Percentiles rank a stretch among this genome's conserved stretches.
These are phyloP conservation scores for Aphaenogaster rudis DNA, from an alignment of 1,140 invertebrate genomes.

Conservation along the genomic window DNA sequence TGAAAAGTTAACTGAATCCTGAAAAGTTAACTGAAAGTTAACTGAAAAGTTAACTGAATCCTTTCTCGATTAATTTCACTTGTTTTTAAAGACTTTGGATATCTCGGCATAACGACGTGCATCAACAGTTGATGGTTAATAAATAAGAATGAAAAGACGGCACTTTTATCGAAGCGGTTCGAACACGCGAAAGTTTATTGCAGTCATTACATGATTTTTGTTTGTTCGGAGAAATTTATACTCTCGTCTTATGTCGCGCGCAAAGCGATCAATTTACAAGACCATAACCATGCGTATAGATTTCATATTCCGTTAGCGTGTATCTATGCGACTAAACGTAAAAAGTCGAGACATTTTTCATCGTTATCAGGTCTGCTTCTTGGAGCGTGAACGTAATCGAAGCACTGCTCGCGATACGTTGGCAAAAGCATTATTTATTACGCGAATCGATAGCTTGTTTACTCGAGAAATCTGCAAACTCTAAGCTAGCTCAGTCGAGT, in stretches of 20 bases:
- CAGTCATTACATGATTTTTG: constrained; percentile 41
- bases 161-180: constrained; percentile 6
- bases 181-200: constrained; percentile 37
- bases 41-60: background rate
- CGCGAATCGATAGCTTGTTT: constrained; percentile 47
- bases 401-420: constrained; percentile 34
- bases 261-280: constrained; percentile 53
- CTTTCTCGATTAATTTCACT: background rate
- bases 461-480: constrained; percentile 27
- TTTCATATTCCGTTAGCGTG: constrained; percentile 50
- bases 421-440: constrained; percentile 57
- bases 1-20: background rate
- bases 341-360: constrained; percentile 61
- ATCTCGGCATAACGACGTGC: background rate
- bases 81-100: constrained; percentile 3
- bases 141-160: constrained; percentile 21
- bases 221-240: constrained; percentile 51
- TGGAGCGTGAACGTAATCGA: constrained; percentile 59
- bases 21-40: background rate
- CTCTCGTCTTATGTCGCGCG: constrained; percentile 31
- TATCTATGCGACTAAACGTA: constrained; percentile 43
- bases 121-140: background rate
- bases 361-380: constrained; percentile 59
- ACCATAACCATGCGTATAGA: constrained; percentile 1
- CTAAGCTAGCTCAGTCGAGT: background rate